phyloP scores from a whole-genome alignment of 2,113 vertebrate species.

The Pteropus alecto region DNA sequence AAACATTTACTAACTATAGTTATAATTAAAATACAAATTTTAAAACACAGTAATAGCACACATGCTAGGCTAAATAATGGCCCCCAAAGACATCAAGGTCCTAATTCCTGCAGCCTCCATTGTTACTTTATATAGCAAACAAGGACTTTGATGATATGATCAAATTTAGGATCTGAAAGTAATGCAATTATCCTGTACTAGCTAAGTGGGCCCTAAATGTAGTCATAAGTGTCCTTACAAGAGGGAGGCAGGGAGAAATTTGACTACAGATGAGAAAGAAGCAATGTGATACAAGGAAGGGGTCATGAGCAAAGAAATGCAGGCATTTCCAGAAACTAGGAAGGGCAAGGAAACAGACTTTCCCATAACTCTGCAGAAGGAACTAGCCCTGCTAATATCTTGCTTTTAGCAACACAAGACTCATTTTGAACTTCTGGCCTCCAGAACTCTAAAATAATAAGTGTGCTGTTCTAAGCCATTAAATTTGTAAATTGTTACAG shows the following conservation, averaged over 20 bases:
- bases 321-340: background rate
- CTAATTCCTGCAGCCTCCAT: background rate
- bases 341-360: background rate
- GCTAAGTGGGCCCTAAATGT: background rate
- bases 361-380: accelerated
- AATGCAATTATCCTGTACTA: background rate
- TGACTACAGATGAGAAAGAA: background rate
- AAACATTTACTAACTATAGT: background rate
- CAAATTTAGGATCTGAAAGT: background rate
- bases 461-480: background rate
- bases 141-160: background rate
- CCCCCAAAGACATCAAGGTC: background rate
- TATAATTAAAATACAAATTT: background rate
- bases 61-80: background rate
- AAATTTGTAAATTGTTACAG: background rate
- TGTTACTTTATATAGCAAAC: background rate
- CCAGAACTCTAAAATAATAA: background rate
- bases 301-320: background rate
- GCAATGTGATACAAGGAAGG: background rate
- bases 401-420: background rate
- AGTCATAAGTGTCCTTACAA: background rate
- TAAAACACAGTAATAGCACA: background rate
- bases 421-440: background rate
- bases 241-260: background rate
- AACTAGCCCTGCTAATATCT: background rate